Evolutionary conservation across 2,888 invertebrate genomes (phyloP), one percentile per base, ranked within the genome.

Genomic region (Keiferia lycopersicella): DNA sequence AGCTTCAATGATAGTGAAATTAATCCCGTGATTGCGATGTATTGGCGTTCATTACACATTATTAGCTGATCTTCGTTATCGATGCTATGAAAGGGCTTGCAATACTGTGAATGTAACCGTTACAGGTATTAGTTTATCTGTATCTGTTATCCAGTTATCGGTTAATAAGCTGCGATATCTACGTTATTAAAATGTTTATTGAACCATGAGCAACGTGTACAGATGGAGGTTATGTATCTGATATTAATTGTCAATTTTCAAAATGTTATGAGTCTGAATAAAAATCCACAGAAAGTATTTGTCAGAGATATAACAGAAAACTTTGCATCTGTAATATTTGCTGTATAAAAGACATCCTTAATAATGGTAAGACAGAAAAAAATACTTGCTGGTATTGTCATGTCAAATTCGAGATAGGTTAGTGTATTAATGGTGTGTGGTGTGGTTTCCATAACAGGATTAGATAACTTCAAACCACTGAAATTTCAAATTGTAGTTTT

Each of bases 121-220:
- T 71, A 74, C 53, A 64, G 67, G 70, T 63, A 74, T 74, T 70
- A 71, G 65, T 69, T 69, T 76, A 74, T 73, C 72, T 48, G 39
- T 76, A 74, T 74, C 48, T 16, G 69, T 68, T 75, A 74, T 73
- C 72, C 61, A 58, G 56, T 34, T 76, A 74, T 75, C 78, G 71
- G 73, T 70, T 76, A 75, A 78, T 78, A 76, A 70, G 71, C 68
- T 66, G 63, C 65, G 70, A 65, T 69, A 72, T 73, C 73, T 71
- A 72, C 69, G 69, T 73, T 79, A 80, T 81, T 80, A 80, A 78
- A 81, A 79, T 73, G 69, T 67, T 71, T 68, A 65, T 64, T 70
- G 67, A 68, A 69, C 72, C 76, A 70, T 72, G 70, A 74, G 73
- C 68, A 61, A 50, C 53, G 30, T 64, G 65, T 63, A 53, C 67